Conservation (phyloP, 2,888 invertebrate species). For the Spialia ferax region DNA sequence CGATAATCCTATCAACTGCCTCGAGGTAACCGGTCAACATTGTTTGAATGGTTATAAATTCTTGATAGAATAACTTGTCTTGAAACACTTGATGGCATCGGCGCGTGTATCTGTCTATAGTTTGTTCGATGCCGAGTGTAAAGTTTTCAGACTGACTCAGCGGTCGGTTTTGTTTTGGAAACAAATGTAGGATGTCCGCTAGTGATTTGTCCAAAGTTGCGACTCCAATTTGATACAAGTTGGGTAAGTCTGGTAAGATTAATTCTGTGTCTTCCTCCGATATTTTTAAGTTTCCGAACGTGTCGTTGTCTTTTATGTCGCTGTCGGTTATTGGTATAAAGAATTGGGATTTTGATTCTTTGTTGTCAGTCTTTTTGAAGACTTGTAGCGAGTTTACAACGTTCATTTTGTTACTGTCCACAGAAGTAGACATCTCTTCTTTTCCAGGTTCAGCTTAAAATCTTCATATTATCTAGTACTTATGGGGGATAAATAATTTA, state of each 20-base stretch:
- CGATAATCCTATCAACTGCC: constrained; percentile 61
- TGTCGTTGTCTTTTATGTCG: constrained; percentile 67
- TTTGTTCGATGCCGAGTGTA: constrained; percentile 72
- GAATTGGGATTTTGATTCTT: constrained; percentile 81
- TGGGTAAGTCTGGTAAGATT: constrained; percentile 68
- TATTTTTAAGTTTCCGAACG: constrained; percentile 73
- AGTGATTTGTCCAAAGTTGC: constrained; percentile 70
- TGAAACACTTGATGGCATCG: constrained; percentile 82
- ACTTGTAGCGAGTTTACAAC: constrained; percentile 74
- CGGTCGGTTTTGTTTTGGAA: constrained; percentile 80
- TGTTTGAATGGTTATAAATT: constrained; percentile 73
- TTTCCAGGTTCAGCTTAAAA: too few relatives aligned
- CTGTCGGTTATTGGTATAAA: constrained; percentile 76
- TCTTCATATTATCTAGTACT: too few relatives aligned
- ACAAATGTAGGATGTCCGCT: constrained; percentile 69
- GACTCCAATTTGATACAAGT: constrained; percentile 65
- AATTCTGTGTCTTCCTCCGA: constrained; percentile 73
- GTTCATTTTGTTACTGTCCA: constrained; percentile 78
- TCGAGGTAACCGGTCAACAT: constrained; percentile 69
- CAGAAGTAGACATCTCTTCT: constrained; percentile 71
- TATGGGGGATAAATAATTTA: too few relatives aligned
- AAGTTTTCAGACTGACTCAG: constrained; percentile 82
- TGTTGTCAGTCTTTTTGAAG: constrained; percentile 76
- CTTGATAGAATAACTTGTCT: constrained; percentile 80
- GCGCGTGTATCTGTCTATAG: constrained; percentile 78